Conservation (phyloP, 2,113 vertebrate species). For the Gadus chalcogrammus region DNA sequence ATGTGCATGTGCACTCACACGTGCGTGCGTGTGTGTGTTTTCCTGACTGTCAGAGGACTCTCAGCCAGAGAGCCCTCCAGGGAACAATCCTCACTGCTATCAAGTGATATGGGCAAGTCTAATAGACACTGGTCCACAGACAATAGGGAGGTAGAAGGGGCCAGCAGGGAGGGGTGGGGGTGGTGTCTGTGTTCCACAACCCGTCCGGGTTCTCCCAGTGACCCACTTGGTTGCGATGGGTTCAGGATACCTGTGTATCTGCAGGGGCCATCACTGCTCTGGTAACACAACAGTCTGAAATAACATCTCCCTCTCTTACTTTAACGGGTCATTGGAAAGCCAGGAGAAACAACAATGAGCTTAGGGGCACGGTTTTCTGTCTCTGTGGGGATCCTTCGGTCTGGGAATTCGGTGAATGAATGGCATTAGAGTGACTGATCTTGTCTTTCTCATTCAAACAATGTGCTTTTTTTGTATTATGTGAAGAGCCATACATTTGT, state of each 20-base stretch:
- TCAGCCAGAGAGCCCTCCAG: slow-evolving; percentile 34
- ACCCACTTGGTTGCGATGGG: slow-evolving; percentile 35
- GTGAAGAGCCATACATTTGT: too few species aligned
- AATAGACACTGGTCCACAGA: slow-evolving; percentile 16
- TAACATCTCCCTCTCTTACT: slow-evolving; percentile 14
- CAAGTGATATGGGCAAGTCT: slow-evolving; percentile 18
- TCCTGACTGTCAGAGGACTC: slow-evolving; percentile 24
- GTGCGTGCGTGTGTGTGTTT: slow-evolving; percentile 26
- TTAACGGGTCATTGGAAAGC: too few species aligned
- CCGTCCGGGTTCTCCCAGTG: slow-evolving; percentile 23
- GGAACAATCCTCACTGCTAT: slow-evolving; percentile 32
- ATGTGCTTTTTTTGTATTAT: too few species aligned
- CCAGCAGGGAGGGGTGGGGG: neutral
- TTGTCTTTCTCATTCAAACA: too few species aligned
- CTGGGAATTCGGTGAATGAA: too few species aligned
- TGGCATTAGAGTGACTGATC: too few species aligned
- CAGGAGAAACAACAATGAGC: too few species aligned
- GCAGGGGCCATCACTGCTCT: slow-evolving; percentile 6
- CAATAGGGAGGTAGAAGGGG: neutral
- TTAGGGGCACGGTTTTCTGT: too few species aligned
- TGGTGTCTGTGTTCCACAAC: neutral
- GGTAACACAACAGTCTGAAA: slow-evolving; percentile 32
- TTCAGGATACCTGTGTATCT: neutral
- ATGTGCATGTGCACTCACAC: too few species aligned
- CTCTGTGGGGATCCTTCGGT: too few species aligned